Evolutionary conservation across 35 echinoderm and acorn worm genomes (phyloP).

Genomic region (Ophioderma brevispina): DNA sequence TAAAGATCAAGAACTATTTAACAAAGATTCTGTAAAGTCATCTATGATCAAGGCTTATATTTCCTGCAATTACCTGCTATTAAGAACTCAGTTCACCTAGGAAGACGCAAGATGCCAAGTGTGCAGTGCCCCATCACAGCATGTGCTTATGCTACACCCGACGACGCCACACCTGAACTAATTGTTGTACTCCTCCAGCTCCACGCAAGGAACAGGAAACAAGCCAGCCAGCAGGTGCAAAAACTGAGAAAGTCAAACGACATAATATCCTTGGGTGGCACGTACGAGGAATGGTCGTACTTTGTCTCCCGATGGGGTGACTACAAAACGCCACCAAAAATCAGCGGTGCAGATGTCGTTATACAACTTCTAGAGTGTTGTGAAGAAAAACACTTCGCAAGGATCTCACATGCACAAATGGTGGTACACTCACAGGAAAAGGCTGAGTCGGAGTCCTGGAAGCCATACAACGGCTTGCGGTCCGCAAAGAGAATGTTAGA

Average conservation of each 20-base stretch:
- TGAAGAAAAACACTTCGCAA: slow-evolving; percentile 42
- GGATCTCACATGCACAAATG: slow-evolving; percentile 36
- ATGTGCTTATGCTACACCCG: neutral
- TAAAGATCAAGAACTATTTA: too few relatives aligned
- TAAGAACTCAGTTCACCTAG: too few relatives aligned
- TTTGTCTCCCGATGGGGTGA: slow-evolving; percentile 41
- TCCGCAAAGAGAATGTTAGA: slow-evolving; percentile 59
- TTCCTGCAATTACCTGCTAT: too few relatives aligned
- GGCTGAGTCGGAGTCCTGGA: slow-evolving; percentile 8
- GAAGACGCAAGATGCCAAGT: too few relatives aligned
- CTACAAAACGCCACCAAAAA: slow-evolving; percentile 61
- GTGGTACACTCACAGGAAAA: slow-evolving; percentile 21
- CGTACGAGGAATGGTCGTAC: slow-evolving; percentile 62
- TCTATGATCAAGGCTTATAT: too few relatives aligned
- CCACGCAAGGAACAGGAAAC: neutral
- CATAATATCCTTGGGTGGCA: slow-evolving; percentile 31
- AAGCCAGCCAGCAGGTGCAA: slow-evolving; percentile 15
- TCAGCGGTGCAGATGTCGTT: slow-evolving; percentile 32
- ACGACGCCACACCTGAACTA: neutral
- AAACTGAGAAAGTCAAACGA: slow-evolving; percentile 63
- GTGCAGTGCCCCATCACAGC: neutral
- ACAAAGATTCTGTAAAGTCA: too few relatives aligned
- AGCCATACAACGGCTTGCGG: slow-evolving; percentile 47
- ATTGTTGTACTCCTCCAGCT: slow-evolving; percentile 3
- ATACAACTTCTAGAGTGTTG: slow-evolving; percentile 51